Percentiles rank a stretch among this genome's conserved stretches.
These are phyloP conservation scores for Octomys mimax DNA, from an alignment of 2,797 vertebrate species.

Conservation along the genomic window DNA sequence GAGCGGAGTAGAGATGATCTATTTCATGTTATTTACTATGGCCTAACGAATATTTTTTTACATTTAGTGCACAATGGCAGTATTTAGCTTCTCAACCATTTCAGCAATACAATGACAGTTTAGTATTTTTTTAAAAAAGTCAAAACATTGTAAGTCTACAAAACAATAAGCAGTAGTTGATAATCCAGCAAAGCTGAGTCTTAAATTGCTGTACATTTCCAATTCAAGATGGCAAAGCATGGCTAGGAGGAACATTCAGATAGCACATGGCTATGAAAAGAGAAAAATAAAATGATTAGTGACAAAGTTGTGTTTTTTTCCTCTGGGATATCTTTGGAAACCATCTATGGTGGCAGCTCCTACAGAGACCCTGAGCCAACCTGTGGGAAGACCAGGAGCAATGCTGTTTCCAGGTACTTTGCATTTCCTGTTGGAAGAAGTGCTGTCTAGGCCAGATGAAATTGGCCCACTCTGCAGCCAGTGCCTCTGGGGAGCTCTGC, in stretches of 20 bases:
- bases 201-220: neutral
- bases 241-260: neutral
- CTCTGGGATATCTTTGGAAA: neutral
- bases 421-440: neutral
- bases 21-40: neutral
- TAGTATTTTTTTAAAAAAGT: neutral
- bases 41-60: neutral
- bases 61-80: neutral
- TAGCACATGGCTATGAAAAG: conserved; percentile 27
- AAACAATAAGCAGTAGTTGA: neutral
- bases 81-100: neutral
- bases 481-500: neutral
- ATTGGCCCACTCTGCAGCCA: neutral
- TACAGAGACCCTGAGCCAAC: neutral
- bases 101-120: neutral
- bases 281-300: conserved; percentile 32
- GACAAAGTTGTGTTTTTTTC: conserved; percentile 29
- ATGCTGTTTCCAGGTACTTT: neutral
- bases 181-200: neutral
- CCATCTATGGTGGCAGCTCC: neutral
- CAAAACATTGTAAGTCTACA: neutral
- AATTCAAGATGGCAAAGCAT: neutral
- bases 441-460: neutral
- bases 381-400: neutral
- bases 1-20: no score